Evolutionary conservation across 2,797 vertebrate genomes (phyloP), one percentile per base, ranked within the genome.

Genomic region (Pseudotriccus pelzelni): DNA sequence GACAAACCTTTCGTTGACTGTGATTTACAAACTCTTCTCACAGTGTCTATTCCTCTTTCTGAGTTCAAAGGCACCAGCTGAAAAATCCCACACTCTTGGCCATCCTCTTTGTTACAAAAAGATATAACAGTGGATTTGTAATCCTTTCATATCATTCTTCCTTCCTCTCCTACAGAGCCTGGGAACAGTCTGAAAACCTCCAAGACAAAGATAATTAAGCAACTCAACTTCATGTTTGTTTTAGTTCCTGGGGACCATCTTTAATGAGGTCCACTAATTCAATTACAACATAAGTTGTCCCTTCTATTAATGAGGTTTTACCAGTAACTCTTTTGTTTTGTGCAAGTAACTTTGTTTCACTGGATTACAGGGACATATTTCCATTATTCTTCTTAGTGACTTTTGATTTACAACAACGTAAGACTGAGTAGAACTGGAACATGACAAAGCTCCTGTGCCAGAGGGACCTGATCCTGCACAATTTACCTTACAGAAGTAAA

Each of bases 271-370:
- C 52, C 41, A 64, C 90, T 92, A 91, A 95, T 89, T 95, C 67
- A 92, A 91, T 95, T 91, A 96, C 90, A 94, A 93, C 4, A 9
- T 78, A 77, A 95, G 56, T 67, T 90, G 86, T 81, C 53, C 80
- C 96, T 89, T 84, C 50, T 80, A 69, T 89, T 81, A 87, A 80
- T 47, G 27, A 93, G 64, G 34, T 47, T 95, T 95, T 94, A 95
- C 87, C 77, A 96, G 83, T 52, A 94, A 84, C 30, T 78, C 5
- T 16, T 87, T 68, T 94, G 88, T 64, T 96, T 72, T 89, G 44
- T 79, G 68, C 14, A 73, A 90, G 72, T 73, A 85, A 81, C 90
- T 83, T 82, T 78, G 56, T 93, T 93, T 84, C 93, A 72, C 86
- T 88, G 93, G 60, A 78, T 89, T 83, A 73, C 21, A 84, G 83